These are phyloP conservation scores for Geothlypis trichas DNA, from an alignment of 2,113 vertebrate species.

Conservation along the genomic window DNA sequence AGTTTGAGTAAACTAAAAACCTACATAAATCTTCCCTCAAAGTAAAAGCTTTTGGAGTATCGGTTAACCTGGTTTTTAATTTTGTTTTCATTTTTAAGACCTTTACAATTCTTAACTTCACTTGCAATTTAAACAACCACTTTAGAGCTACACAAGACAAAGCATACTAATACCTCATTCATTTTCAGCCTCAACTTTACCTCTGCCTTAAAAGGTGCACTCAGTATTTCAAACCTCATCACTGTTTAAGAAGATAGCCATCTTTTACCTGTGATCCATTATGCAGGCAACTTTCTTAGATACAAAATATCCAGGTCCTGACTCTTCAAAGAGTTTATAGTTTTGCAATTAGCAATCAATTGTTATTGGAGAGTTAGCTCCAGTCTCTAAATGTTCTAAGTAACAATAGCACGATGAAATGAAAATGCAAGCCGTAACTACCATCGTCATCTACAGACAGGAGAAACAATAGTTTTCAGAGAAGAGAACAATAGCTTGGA, in stretches of 20 bases:
- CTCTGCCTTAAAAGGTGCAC: neutral
- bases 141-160: neutral
- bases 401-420: neutral
- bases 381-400: neutral
- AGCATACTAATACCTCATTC: neutral
- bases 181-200: neutral
- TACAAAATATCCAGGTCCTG: neutral
- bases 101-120: neutral
- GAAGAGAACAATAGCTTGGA: neutral
- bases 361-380: neutral
- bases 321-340: neutral
- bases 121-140: neutral
- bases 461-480: neutral
- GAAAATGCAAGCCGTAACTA: neutral
- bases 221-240: neutral
- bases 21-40: constrained; percentile 10
- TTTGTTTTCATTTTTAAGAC: constrained; percentile 13
- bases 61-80: neutral
- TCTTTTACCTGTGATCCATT: neutral
- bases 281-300: neutral
- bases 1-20: constrained; percentile 21
- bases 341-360: neutral
- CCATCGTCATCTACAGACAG: neutral
- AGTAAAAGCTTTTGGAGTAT: neutral
- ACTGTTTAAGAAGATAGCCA: neutral